These are phyloP conservation scores for Phylloscopus trochilus DNA, from an alignment of 2,113 vertebrate species.

Conservation along the genomic window DNA sequence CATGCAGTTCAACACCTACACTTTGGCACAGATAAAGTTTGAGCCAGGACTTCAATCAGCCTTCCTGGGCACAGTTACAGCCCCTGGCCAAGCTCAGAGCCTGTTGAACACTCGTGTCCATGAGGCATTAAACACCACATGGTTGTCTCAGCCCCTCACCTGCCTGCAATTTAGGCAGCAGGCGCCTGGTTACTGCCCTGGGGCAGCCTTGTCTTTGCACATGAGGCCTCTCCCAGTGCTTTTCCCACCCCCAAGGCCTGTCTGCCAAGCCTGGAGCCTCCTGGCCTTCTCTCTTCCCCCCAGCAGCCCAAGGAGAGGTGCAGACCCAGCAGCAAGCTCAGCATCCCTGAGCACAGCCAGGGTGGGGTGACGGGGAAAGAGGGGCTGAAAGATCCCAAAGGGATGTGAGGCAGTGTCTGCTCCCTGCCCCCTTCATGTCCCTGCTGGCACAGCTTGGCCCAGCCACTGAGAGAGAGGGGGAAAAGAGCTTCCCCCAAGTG, in stretches of 20 bases:
- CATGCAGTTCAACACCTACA: neutral
- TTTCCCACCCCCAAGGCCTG: neutral
- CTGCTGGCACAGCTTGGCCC: neutral
- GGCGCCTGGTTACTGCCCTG: neutral
- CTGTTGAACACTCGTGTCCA: neutral
- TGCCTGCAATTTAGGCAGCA: neutral
- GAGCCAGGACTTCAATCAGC: neutral
- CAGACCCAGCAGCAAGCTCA: neutral
- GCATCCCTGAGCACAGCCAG: neutral
- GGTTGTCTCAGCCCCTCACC: neutral
- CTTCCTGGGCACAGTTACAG: neutral
- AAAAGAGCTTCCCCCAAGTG: neutral
- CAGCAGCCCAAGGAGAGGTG: neutral
- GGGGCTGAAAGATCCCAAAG: neutral
- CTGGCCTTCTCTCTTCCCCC: neutral
- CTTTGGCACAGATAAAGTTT: neutral
- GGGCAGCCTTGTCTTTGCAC: neutral
- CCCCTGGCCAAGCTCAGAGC: neutral
- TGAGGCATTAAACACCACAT: neutral
- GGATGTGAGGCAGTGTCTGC: neutral
- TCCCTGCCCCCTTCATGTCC: fast-evolving
- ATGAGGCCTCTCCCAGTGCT: neutral
- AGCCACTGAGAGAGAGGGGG: neutral
- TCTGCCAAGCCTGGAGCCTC: neutral
- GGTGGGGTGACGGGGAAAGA: neutral